Base-by-base conservation (phyloP, 2,888 invertebrate genomes). In the Bruchidius siliquastri region DNA sequence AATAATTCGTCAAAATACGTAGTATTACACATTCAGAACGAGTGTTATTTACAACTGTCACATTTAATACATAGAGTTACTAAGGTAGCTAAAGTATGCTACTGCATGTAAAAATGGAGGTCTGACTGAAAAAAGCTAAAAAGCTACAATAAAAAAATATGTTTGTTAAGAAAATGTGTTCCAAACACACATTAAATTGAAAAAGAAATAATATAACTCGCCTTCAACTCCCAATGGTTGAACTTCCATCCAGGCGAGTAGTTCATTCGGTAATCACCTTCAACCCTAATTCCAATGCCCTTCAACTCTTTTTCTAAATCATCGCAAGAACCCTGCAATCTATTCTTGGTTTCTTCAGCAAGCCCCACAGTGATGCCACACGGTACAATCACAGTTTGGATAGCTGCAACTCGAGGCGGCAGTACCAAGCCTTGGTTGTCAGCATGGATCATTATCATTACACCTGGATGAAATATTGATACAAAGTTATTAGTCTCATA, bases 211-310 rank as follows among this genome's bases (percentile, higher is more conserved):
- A n/a, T n/a, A n/a, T 72, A 2, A 69, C 26, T 70, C 83, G 92
- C 93, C 90, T 97, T 98, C 66, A 98, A 87, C 85, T 98, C 97
- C 97, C 97, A 98, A 84, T 98, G 96, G 85, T 97, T 98, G 85
- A 96, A 98, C 88, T 99, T 99, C 99, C 99, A 99, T 0, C 99
- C 99, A 0, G 99, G 98, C 20, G 98, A 97, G 85, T 98, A 97
- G 87, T 99, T 98, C 82, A 96, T 96, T 73, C 98, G 89, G 77
- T 93, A 92, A 87, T 99, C 99, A 8, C 94, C 94, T 78, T 95
- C 93, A 0, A 93, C 93, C 76, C 94, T 89, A 10, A 99, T 86
- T 0, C 91, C 93, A 0, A 87, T 90, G 0, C 87, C 87, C 0
- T 83, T 82, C 21, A 98, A 86, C 26, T 89, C 89, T 0, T 87